These are phyloP conservation scores for Drosophila miranda DNA, from an alignment of 1,140 invertebrate genomes.

Conservation along the genomic window DNA sequence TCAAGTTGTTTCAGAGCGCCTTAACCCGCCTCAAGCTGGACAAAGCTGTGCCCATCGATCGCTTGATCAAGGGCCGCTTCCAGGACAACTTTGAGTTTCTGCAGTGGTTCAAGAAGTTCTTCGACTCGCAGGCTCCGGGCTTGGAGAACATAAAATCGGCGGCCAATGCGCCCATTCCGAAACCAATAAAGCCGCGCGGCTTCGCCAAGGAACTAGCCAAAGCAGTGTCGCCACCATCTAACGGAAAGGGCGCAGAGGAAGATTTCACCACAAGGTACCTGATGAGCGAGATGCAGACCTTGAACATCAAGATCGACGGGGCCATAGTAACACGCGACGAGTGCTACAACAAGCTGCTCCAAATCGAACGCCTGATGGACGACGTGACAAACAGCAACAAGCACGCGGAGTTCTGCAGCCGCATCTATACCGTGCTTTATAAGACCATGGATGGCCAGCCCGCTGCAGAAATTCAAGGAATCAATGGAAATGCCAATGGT, in stretches of 20 bases:
- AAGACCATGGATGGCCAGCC: conserved; percentile 29
- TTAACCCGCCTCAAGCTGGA: conserved; percentile 99
- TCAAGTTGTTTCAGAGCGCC: conserved; percentile 97
- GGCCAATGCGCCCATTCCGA: conserved; percentile 35
- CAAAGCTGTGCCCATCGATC: conserved; percentile 92
- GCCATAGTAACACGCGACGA: conserved; percentile 45
- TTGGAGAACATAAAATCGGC: conserved; percentile 60
- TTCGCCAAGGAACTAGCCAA: conserved; percentile 13
- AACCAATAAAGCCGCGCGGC: conserved; percentile 47
- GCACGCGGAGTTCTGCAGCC: conserved; percentile 50
- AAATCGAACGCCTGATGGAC: conserved; percentile 51
- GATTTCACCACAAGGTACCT: conserved; percentile 13
- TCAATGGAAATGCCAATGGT: background rate
- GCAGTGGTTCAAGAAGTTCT: conserved; percentile 99
- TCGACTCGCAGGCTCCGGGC: conserved; percentile 91
- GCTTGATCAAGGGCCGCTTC: conserved; percentile 95
- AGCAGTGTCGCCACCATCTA: background rate
- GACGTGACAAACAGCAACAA: conserved; percentile 31
- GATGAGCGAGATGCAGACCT: conserved; percentile 19
- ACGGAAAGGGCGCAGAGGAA: background rate
- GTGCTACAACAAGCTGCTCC: conserved; percentile 55
- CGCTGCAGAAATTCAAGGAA: background rate
- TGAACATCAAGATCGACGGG: conserved; percentile 16
- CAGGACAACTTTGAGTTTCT: conserved; percentile 99
- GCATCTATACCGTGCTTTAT: conserved; percentile 52